Evolutionary conservation across 2,888 invertebrate species (phyloP), one percentile per base, ranked within the genome.

Genomic region (Nebria salina): DNA sequence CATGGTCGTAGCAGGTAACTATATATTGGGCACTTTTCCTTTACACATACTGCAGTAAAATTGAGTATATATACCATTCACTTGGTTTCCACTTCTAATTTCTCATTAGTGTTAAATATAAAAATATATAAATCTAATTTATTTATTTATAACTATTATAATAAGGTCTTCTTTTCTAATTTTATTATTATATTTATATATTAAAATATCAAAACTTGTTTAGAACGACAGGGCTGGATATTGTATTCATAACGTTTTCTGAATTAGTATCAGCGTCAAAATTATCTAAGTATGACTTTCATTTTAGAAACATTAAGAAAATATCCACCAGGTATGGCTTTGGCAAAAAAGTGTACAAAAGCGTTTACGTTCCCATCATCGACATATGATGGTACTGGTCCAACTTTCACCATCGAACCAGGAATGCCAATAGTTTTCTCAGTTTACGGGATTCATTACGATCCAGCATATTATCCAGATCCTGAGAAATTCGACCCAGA

Each of bases 401-500:
- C 81, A 64, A 76, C 76, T 42, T 82, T 84, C 1, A 65, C 72
- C 2, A 82, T 85, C 64, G 82, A 83, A 73, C 77, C 82, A 74
- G 88, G 87, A 6, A 85, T 83, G n/a, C 77, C 83, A 0, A 84
- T 88, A 0, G 65, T 83, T 5, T 83, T 88, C n/a, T 86, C 87
- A 1, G 81, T 86, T 0, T 77, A 83, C 41, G 85, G 84, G 0
- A 70, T 89, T 6, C 88, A 88, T 76, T 83, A 84, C 64, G 87
- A 88, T 82, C 84, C 85, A 7, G 83, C 85, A 8, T 85, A 85
- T 83, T 88, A 84, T 82, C 85, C 87, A 2, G 85, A 88, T 54
- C 88, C 88, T 0, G 84, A 86, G n/a, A 84, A 84, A 73, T 89
- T 88, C 83, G 85, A 88, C 82, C 89, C 88, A 0, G 86, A 86